phyloP scores from a whole-genome alignment of 2,888 invertebrate genomes.

The Euzetes globulus region DNA sequence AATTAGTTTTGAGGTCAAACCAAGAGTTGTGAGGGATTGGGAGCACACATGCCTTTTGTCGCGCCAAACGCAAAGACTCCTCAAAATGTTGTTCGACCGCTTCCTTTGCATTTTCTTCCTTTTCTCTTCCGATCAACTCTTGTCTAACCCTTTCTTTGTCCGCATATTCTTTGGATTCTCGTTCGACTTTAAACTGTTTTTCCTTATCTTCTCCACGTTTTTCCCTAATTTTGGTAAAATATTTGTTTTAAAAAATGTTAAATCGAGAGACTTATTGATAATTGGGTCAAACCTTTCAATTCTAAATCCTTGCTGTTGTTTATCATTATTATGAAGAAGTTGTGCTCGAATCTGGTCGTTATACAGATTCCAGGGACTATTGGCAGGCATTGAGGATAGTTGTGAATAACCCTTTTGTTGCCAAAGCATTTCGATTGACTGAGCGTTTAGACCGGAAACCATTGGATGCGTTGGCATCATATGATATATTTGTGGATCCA shows the following conservation, averaged over 20 bases:
- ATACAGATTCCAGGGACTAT: conserved; percentile 12
- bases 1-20: background rate
- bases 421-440: conserved; percentile 14
- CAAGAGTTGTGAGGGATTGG: no score
- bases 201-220: conserved; percentile 38
- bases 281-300: conserved; percentile 2
- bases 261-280: no score
- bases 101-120: conserved; percentile 44
- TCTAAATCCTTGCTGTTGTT: conserved; percentile 9
- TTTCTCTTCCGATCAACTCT: conserved; percentile 49
- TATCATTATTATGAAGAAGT: conserved; percentile 2
- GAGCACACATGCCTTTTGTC: conserved; percentile 59
- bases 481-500: conserved; percentile 22
- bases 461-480: conserved; percentile 24
- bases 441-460: background rate
- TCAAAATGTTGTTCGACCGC: conserved; percentile 82
- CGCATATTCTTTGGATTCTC: conserved; percentile 44
- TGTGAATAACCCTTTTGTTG: conserved; percentile 3
- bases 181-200: conserved; percentile 44
- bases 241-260: no score
- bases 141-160: conserved; percentile 51
- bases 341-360: conserved; percentile 23
- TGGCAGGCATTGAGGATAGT: background rate
- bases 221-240: conserved; percentile 14
- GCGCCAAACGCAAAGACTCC: conserved; percentile 68